phyloP scores from a whole-genome alignment of 2,113 vertebrate genomes.

The Rallus limicola region DNA sequence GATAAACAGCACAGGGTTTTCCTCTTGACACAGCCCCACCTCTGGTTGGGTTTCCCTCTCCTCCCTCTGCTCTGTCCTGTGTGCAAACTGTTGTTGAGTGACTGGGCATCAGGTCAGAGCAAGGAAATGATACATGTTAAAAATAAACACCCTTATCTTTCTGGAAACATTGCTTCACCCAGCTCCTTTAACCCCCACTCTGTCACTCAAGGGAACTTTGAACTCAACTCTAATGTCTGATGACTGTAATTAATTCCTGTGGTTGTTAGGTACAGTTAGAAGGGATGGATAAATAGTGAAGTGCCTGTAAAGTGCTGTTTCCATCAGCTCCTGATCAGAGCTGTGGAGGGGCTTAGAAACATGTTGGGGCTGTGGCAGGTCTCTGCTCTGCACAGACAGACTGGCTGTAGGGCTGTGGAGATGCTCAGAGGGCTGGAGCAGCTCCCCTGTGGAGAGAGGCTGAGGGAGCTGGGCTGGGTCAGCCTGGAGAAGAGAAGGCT shows the following conservation, averaged over 20 bases:
- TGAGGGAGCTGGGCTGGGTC: no score
- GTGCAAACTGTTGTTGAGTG: no score
- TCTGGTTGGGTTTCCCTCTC: background rate
- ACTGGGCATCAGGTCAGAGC: background rate
- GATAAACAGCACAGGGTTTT: background rate
- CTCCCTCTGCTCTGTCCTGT: background rate
- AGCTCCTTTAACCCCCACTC: rapidly evolving
- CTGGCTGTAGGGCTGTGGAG: background rate
- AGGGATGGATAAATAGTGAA: background rate
- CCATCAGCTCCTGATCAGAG: background rate
- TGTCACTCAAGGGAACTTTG: background rate
- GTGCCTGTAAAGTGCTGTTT: background rate
- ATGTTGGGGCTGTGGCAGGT: no score
- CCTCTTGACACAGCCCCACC: background rate
- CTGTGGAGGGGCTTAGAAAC: background rate
- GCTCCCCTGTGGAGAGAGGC: no score
- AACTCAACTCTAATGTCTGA: background rate
- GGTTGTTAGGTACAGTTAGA: background rate
- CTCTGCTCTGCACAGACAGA: background rate
- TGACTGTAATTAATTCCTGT: background rate
- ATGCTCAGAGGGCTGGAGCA: no score
- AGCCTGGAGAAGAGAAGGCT: no score
- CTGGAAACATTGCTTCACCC: background rate
- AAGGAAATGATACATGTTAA: background rate
- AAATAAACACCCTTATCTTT: background rate